Evolutionary conservation across 2,797 vertebrate genomes (phyloP), one percentile per base, ranked within the genome.

Genomic region (Nannoperca australis): DNA sequence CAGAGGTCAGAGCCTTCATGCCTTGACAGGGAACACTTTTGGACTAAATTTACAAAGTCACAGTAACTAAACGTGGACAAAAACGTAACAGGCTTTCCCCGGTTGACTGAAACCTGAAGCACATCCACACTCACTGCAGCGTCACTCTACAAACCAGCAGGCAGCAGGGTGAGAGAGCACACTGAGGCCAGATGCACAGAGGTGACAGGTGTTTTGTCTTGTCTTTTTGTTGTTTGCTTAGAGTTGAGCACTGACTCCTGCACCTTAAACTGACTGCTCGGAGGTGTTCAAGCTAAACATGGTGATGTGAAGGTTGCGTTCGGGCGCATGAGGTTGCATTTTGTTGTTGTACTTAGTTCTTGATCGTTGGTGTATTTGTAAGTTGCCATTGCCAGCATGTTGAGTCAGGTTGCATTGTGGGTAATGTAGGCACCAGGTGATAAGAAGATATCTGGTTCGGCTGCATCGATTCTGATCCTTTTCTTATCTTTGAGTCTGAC

Each of bases 1-100:
- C 44, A 50, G 14, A 72, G 51, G 38, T 64, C 58, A 20, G 1
- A 40, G 70, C 7, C 20, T 7, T 34, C 12, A 3, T 17, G 40
- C 2, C 53, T 30, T 4, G 5, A 30, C 3, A 36, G 50, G 54
- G 2, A 59, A 18, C 0, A 1, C 24, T 27, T 27, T 27, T 27
- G 24, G n/a, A 79, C 30, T 22, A 61, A 59, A 66, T 38, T 61
- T 47, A 27, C 17, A n/a, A 32, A 65, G 60, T 24, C 44, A 7
- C 47, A 38, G 44, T 82, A 66, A 74, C 66, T 66, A 56, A 38
- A 65, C n/a, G 1, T 50, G 34, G 60, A 66, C 34, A 56, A 51
- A 66, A 71, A 36, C 65, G 47, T 1, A 55, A 65, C 49, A 5
- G 34, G 60, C 47, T 42, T 77, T 67, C 53, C 38, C 44, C 66